Conservation (phyloP, 2,797 vertebrate species). For the Natrix natrix region DNA sequence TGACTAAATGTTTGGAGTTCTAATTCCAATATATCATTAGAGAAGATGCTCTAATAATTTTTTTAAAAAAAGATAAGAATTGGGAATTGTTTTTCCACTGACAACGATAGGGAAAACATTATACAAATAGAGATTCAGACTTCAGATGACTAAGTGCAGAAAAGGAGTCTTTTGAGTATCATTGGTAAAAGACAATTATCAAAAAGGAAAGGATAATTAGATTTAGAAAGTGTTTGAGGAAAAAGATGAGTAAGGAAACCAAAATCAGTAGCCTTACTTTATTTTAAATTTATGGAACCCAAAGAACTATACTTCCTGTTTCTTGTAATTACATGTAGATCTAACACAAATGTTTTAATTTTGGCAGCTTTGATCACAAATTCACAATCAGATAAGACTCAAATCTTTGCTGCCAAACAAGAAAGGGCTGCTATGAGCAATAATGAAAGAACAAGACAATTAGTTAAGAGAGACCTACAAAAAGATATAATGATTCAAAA, state of each 20-base stretch:
- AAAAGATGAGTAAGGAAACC: not conserved
- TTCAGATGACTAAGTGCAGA: not conserved
- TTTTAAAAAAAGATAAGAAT: not conserved
- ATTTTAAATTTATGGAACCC: not conserved
- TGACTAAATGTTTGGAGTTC: not conserved
- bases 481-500: not conserved
- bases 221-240: not conserved
- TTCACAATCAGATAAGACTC: not conserved
- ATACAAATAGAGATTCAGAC: not conserved
- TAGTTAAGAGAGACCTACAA: not conserved
- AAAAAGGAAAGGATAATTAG: not conserved
- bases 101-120: not conserved
- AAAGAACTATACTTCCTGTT: not conserved
- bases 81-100: not conserved
- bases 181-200: not conserved
- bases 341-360: not conserved
- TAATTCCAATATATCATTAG: not conserved
- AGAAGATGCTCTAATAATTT: not conserved
- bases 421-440: not conserved
- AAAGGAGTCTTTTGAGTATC: not conserved
- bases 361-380: not conserved
- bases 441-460: not conserved
- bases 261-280: not conserved
- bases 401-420: not conserved
- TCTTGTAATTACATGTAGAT: not conserved